phyloP scores from a whole-genome alignment of 1,140 invertebrate species.

The Caerostris extrusa region DNA sequence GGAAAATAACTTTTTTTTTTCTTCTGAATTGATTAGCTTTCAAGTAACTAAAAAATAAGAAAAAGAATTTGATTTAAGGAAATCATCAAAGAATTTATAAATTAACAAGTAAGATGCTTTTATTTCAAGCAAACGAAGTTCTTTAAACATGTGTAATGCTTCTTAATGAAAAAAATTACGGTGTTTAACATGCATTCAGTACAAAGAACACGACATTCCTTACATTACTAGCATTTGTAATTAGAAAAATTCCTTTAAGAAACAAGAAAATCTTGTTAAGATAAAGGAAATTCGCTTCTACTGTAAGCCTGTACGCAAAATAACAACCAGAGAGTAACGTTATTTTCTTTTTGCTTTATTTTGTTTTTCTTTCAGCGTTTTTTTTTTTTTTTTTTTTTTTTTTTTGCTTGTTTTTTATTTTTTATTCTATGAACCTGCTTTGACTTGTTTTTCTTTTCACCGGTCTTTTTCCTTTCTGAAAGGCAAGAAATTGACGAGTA shows the following conservation, averaged over 20 bases:
- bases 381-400: background rate
- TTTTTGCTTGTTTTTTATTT: background rate
- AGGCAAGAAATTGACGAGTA: slow-evolving; percentile 61
- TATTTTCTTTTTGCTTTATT: background rate
- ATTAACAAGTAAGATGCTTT: background rate
- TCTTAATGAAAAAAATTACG: background rate
- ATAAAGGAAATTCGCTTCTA: slow-evolving; percentile 44
- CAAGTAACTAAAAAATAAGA: background rate
- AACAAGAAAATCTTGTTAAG: slow-evolving; percentile 55
- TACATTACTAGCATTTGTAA: background rate
- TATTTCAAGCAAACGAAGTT: background rate
- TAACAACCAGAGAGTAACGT: slow-evolving; percentile 29
- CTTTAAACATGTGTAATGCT: background rate
- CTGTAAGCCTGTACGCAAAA: slow-evolving; percentile 14
- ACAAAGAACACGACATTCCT: background rate
- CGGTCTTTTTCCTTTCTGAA: slow-evolving; percentile 15
- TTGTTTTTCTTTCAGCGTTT: background rate
- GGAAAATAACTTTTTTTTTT: background rate
- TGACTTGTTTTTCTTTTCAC: slow-evolving; percentile 5
- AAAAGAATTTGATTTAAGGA: slow-evolving; percentile 9
- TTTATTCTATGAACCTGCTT: slow-evolving; percentile 40
- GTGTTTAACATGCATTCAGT: slow-evolving; percentile 30
- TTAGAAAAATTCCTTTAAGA: background rate
- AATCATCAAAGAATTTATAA: slow-evolving; percentile 6
- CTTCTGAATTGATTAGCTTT: background rate